Conservation (phyloP, 2,888 invertebrate species). For the Torymus auratus region DNA sequence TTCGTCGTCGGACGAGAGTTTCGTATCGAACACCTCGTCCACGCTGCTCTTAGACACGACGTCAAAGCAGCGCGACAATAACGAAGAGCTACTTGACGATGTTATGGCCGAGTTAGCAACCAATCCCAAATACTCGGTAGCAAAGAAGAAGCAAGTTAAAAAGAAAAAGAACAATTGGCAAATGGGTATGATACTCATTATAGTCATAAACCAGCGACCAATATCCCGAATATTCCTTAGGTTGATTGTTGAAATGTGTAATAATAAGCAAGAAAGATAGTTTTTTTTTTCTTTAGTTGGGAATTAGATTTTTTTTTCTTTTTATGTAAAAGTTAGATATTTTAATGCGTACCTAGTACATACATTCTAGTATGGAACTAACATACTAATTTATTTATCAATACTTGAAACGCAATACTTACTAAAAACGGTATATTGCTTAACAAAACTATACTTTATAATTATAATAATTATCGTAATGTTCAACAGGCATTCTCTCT, state of each 20-base stretch:
- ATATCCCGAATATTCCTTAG: not conserved
- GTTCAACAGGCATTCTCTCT: slow-evolving; percentile 61
- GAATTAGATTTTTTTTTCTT: no score
- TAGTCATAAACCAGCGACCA: not conserved
- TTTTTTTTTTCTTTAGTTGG: no score
- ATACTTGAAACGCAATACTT: no score
- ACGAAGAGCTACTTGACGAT: slow-evolving; percentile 51
- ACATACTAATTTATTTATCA: no score
- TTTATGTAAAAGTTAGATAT: no score
- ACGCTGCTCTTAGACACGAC: slow-evolving; percentile 56
- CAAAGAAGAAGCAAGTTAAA: slow-evolving; percentile 63
- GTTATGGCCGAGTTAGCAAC: slow-evolving; percentile 48
- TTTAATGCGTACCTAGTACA: no score
- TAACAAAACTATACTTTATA: no score
- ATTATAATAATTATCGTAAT: no score
- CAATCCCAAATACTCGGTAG: slow-evolving; percentile 48
- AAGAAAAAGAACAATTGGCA: slow-evolving; percentile 70
- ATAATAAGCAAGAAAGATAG: no score
- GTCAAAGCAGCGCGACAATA: slow-evolving; percentile 41
- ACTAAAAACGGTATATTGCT: no score
- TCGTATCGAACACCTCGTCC: slow-evolving; percentile 67
- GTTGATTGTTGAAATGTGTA: not conserved
- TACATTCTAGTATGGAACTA: no score
- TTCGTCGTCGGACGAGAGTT: slow-evolving; percentile 67
- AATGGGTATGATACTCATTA: slow-evolving; percentile 63